Percentiles rank a stretch among this genome's conserved stretches.
Conservation (phyloP, 2,888 invertebrate species). For the Neuroscelio doddi region DNA sequence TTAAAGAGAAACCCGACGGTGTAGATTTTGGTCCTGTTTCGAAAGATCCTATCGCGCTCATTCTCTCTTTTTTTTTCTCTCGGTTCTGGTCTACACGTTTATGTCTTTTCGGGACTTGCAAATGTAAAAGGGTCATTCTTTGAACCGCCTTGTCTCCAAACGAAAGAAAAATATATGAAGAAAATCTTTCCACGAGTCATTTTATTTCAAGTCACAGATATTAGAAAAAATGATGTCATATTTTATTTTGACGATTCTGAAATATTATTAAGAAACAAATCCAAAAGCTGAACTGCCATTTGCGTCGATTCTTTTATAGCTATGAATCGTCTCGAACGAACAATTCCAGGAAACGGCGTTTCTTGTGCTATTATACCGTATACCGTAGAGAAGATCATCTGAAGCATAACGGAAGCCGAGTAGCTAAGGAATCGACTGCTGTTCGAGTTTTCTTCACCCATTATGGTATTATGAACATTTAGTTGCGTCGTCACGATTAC, state of each 20-base stretch:
- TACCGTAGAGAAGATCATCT: constrained; percentile 58
- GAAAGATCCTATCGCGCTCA: constrained; percentile 23
- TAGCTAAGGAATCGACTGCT: constrained; percentile 55
- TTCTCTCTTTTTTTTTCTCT: constrained; percentile 33
- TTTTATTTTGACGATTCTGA: too few species aligned
- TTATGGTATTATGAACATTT: constrained; percentile 70
- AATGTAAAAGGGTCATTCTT: constrained; percentile 40
- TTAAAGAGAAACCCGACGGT: constrained; percentile 46
- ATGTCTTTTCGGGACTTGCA: constrained; percentile 25
- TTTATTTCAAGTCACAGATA: background rate
- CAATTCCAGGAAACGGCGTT: constrained; percentile 59
- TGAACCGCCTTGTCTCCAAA: constrained; percentile 1
- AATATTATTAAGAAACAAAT: constrained; percentile 30
- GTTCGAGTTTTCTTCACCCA: constrained; percentile 63
- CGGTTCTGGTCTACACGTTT: constrained; percentile 11
- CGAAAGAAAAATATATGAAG: constrained; percentile 17
- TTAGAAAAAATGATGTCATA: too few species aligned
- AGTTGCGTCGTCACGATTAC: constrained; percentile 69
- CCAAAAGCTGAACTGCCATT: constrained; percentile 34
- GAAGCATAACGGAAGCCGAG: constrained; percentile 62
- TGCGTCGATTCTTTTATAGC: constrained; percentile 47
- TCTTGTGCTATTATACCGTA: constrained; percentile 55
- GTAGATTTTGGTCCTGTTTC: constrained; percentile 50
- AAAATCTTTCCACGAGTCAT: constrained; percentile 1
- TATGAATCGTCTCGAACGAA: constrained; percentile 59